Evolutionary conservation across 2,888 invertebrate species (phyloP), one percentile per base, ranked within the genome.

Genomic region (Coleophora deauratella): DNA sequence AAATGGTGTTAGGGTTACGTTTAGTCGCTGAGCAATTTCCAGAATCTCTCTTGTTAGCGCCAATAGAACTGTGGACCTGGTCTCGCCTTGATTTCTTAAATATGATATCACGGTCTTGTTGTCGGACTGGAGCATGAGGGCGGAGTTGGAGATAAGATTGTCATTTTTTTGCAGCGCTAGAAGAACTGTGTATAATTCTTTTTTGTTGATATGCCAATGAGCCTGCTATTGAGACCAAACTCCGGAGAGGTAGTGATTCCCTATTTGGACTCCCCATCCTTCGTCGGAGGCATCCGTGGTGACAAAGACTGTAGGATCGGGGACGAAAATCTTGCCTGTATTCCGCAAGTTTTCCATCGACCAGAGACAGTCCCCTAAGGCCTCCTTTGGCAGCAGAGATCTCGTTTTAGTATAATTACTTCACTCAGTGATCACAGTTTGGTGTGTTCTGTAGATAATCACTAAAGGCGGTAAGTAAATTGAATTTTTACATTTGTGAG

Each of bases 31-130:
- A 3, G 51, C 46, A 1, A 43, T 15, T 7, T 43, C 10, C 1
- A 46, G 31, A 0, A 54, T n/a, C n/a, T n/a, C n/a, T n/a, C n/a
- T n/a, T n/a, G n/a, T n/a, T n/a, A n/a, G n/a, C n/a, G n/a, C n/a
- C n/a, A n/a, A n/a, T n/a, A n/a, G 43, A 1, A 33, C 27, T 14
- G 33, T 9, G 1, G 53, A 57, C n/a, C 38, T 44, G 6, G 54
- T 52, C 1, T 53, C 53, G 1, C 53, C 53, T 31, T 55, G 44
- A 13, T 52, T 55, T 1, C 38, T 44, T 8, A 55, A 44, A 33
- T 52, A 52, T 2, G 52, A 42, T 0, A 41, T 46, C 9, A 46
- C 37, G 2, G 57, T 45, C 13, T 36, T 36, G 30, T 52, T 55
- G 41, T 41, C 41, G 21, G 41, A 33, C 14, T 41, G 41, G 12